Evolutionary conservation across 2,888 invertebrate genomes (phyloP), one percentile per base, ranked within the genome.

Genomic region (Sinopyrophorus schimmeli): DNA sequence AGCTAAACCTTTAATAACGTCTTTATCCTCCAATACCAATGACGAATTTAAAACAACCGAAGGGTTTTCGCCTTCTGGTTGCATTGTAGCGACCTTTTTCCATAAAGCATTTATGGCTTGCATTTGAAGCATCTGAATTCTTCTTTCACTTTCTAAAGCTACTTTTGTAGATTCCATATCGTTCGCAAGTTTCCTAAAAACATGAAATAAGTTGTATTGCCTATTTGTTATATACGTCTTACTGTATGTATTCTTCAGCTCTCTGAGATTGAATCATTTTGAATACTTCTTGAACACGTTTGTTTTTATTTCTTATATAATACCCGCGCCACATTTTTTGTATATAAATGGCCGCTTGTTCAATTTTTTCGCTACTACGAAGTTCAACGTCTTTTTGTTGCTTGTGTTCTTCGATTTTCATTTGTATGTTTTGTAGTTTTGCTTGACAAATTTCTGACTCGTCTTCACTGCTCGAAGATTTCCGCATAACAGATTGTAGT

Each of bases 281-380:
- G 50, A 79, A 74, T 52, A 79, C 69, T 48, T 81, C 77, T 55
- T 81, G 75, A 0, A 86, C 82, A 55, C 82, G 81, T 64, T 81
- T 82, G 62, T 87, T 81, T 6, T 84, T 74, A 62, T 90, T 88
- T 60, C 92, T 77, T 21, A 88, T 85, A 31, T 84, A 80, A 70
- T 89, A 92, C 0, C 92, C 92, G 14, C 91, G 76, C 92, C 92
- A 92, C 74, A 87, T 82, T 71, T 86, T 87, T 74, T 92, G 92
- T 65, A 92, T 92, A 15, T 83, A 84, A 18, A 88, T 80, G 0
- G 90, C 92, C 0, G 92, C 82, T 57, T 66, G 61, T 53, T 70
- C 69, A 1, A 71, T 65, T 59, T 77, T 77, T 47, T 72, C 70
- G 39, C 64, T 67, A 21, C 60, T 66, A 4, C 60, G 58, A 5